A percentile compares a stretch with the other conserved stretches of the same genome.
phyloP scores from a whole-genome alignment of 2,888 invertebrate species.

The Urechis unicinctus region DNA sequence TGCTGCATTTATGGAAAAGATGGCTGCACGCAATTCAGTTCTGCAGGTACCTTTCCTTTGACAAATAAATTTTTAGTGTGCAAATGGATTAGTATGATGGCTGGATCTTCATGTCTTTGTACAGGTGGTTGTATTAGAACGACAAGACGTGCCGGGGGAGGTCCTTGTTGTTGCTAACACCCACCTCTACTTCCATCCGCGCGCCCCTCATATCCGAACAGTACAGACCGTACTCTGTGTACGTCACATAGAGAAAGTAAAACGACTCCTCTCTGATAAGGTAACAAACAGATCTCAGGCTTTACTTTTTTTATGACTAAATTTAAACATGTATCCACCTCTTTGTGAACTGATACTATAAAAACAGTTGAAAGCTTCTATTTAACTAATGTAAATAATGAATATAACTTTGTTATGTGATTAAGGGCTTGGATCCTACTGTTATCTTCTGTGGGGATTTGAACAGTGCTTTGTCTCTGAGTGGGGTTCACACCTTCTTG shows the following conservation, averaged over 20 bases:
- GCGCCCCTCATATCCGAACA: slow-evolving; percentile 81
- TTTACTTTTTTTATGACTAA: neutral
- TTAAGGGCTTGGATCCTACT: slow-evolving; percentile 53
- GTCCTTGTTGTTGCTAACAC: slow-evolving; percentile 65
- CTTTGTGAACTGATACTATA: too few species aligned
- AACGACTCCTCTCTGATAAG: slow-evolving; percentile 20
- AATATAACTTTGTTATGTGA: neutral
- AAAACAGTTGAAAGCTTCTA: too few species aligned
- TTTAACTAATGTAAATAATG: neutral
- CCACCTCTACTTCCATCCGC: slow-evolving; percentile 88
- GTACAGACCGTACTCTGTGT: slow-evolving; percentile 74
- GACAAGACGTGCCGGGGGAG: slow-evolving; percentile 23
- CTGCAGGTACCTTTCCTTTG: slow-evolving; percentile 32
- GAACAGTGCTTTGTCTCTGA: slow-evolving; percentile 82
- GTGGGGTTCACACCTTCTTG: slow-evolving; percentile 73
- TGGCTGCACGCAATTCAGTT: slow-evolving; percentile 32
- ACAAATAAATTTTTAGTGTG: neutral
- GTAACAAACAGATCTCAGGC: too few species aligned
- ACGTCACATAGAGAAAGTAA: slow-evolving; percentile 62
- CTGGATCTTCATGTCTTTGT: neutral
- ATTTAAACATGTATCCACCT: too few species aligned
- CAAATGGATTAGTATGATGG: neutral
- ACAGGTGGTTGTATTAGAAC: slow-evolving; percentile 33
- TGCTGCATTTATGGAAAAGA: slow-evolving; percentile 29
- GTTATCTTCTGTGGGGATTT: slow-evolving; percentile 86